Evolutionary conservation across 2,113 vertebrate species (phyloP).

Genomic region (Scopus umbretta): DNA sequence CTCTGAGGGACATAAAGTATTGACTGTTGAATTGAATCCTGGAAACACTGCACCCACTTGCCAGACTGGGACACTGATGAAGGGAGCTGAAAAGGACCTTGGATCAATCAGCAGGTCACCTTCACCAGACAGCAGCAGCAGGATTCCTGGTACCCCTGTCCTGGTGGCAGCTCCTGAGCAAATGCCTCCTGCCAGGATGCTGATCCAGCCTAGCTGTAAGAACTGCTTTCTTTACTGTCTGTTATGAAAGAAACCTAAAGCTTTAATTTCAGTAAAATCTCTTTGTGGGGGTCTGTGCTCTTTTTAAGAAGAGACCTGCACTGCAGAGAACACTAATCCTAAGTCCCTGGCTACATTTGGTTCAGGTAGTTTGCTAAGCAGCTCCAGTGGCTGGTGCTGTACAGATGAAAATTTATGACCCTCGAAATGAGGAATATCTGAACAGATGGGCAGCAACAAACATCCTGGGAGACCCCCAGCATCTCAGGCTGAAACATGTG

Average conservation of each 20-base stretch:
- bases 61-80: not conserved
- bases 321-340: not conserved
- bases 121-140: not conserved
- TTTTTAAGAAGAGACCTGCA: not conserved
- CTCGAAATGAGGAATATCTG: not conserved
- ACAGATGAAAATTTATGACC: not conserved
- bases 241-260: not conserved
- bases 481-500: not conserved
- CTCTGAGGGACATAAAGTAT: not conserved
- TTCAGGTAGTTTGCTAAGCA: not conserved
- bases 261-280: not conserved
- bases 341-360: accelerated
- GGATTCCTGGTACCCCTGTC: not conserved
- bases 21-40: not conserved
- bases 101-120: not conserved
- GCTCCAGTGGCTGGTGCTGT: not conserved
- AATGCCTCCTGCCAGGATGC: not conserved
- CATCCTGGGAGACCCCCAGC: not conserved
- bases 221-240: not conserved
- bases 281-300: not conserved
- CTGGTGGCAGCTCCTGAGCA: not conserved
- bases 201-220: not conserved
- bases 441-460: not conserved
- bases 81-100: not conserved
- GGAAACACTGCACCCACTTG: not conserved